Conservation (phyloP, 2,113 vertebrate species). For the Tragulus kanchil region DNA sequence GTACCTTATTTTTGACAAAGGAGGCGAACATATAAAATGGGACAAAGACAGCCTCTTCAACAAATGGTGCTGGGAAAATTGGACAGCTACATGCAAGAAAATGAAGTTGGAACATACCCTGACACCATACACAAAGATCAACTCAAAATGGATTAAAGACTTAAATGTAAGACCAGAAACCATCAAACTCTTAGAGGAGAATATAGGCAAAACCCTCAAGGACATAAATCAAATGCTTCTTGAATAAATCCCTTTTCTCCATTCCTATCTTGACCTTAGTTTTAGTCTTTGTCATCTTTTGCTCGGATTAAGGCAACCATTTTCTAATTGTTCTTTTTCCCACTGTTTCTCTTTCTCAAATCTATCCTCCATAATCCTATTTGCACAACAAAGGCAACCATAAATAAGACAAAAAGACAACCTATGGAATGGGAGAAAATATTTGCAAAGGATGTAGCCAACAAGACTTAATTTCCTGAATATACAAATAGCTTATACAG, state of each 20-base stretch:
- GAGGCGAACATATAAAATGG: too few relatives aligned
- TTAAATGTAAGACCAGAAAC: too few relatives aligned
- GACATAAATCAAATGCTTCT: background rate
- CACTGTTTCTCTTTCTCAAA: background rate
- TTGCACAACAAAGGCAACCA: background rate
- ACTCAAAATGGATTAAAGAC: too few relatives aligned
- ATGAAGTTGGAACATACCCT: too few relatives aligned
- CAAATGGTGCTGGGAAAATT: too few relatives aligned
- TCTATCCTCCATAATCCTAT: background rate
- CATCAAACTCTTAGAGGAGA: too few relatives aligned
- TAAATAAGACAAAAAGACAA: background rate
- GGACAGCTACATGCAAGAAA: too few relatives aligned
- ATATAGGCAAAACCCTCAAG: too few relatives aligned
- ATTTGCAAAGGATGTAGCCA: background rate
- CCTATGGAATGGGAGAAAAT: background rate
- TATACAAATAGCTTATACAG: background rate
- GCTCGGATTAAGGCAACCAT: background rate
- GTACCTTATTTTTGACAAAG: too few relatives aligned
- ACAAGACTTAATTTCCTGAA: background rate
- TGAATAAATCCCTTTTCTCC: background rate
- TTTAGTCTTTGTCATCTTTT: background rate
- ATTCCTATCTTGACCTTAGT: background rate
- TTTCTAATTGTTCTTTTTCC: constrained; percentile 20
- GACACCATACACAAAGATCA: too few relatives aligned
- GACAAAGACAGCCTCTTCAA: too few relatives aligned